These are phyloP conservation scores for Hydrochoerus hydrochaeris DNA, from an alignment of 2,113 vertebrate genomes.

Conservation along the genomic window DNA sequence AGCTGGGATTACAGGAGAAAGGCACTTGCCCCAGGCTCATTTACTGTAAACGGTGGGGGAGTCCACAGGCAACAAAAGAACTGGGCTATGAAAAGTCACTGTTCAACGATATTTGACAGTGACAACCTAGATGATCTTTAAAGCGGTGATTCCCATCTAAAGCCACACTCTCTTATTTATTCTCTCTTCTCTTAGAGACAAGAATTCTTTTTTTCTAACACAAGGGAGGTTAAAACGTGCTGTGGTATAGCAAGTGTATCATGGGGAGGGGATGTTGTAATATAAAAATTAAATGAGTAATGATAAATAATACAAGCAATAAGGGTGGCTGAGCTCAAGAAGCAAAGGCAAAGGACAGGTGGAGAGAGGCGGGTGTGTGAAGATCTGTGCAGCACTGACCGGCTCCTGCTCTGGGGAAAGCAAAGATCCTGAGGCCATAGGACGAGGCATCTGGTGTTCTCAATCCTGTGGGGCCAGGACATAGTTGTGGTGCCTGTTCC, in stretches of 20 bases:
- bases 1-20: neutral
- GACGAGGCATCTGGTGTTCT: neutral
- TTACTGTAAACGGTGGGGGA: neutral
- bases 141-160: neutral
- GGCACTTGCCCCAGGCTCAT: neutral
- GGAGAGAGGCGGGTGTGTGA: neutral
- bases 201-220: neutral
- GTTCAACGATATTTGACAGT: neutral
- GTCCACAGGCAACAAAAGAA: neutral
- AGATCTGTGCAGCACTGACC: neutral
- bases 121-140: neutral
- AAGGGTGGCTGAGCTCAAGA: neutral
- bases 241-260: neutral
- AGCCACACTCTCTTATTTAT: neutral
- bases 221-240: neutral
- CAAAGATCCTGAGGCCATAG: neutral
- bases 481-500: neutral
- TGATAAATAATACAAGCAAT: neutral
- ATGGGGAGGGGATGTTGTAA: neutral
- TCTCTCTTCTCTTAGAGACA: neutral
- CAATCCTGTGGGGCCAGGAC: neutral
- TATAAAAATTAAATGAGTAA: constrained; percentile 13
- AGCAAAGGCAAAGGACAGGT: neutral
- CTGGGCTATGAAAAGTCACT: neutral
- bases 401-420: neutral